Conservation (phyloP, 2,113 vertebrate genomes). For the Haemorhous mexicanus region DNA sequence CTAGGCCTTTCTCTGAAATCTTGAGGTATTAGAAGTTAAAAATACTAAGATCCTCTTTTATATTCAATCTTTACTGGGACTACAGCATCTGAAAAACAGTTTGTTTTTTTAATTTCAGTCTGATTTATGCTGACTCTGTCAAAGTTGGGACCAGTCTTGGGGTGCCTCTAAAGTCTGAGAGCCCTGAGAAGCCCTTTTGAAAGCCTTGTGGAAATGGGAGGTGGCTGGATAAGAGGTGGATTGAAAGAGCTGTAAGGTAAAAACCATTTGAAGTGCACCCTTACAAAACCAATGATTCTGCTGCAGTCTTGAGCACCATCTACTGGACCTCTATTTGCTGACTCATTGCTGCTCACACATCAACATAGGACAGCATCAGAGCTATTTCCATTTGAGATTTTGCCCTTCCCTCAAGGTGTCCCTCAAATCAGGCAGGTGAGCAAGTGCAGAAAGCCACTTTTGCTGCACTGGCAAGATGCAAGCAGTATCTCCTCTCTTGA, state of each 20-base stretch:
- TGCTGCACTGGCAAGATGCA: background rate
- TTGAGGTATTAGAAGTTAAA: background rate
- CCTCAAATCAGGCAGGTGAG: background rate
- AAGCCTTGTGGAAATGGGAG: background rate
- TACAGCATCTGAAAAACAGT: background rate
- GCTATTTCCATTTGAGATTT: background rate
- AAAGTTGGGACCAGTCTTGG: background rate
- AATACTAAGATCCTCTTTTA: background rate
- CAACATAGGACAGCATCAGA: background rate
- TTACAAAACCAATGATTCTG: background rate
- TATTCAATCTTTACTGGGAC: background rate
- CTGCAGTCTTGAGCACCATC: background rate
- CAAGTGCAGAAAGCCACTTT: background rate
- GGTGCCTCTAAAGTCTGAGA: background rate
- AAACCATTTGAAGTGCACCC: background rate
- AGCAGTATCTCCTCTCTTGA: background rate
- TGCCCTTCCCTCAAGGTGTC: background rate
- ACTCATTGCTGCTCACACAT: background rate
- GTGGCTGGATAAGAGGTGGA: background rate
- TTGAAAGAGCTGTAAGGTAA: background rate
- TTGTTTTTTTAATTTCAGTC: background rate
- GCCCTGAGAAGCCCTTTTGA: background rate
- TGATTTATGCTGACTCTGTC: background rate
- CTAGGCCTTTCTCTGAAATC: background rate
- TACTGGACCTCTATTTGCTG: background rate